phyloP scores from a whole-genome alignment of 2,797 vertebrate species.

The Paramormyrops hopkinsi region DNA sequence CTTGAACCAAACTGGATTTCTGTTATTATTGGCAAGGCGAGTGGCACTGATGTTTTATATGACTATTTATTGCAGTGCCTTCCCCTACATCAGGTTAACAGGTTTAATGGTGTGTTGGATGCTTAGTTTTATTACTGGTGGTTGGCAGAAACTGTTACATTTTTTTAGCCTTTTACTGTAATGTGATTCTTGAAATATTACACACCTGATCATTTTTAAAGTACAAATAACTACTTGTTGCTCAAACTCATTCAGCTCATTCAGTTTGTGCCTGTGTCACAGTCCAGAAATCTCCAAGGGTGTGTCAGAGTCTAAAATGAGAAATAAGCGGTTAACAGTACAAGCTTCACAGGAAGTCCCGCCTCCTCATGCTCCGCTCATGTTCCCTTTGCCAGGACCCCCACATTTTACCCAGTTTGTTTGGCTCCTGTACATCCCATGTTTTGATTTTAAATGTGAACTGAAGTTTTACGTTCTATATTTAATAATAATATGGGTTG shows the following conservation, averaged over 20 bases:
- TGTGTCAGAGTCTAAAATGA: not conserved
- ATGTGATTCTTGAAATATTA: conserved; percentile 9
- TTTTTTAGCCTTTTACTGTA: not conserved
- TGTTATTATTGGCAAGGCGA: not conserved
- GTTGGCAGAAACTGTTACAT: not conserved
- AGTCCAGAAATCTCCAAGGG: not conserved
- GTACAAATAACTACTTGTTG: not conserved
- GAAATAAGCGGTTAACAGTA: not conserved
- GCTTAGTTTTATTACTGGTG: not conserved
- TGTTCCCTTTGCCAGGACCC: not conserved
- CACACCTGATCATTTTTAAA: not conserved
- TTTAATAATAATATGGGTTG: not conserved
- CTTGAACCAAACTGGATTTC: not conserved
- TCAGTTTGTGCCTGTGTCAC: not conserved
- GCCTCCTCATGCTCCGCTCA: not conserved
- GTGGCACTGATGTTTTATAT: not conserved
- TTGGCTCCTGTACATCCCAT: not conserved
- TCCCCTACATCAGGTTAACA: not conserved
- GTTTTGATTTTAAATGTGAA: not conserved
- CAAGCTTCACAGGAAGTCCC: not conserved
- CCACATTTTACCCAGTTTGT: not conserved
- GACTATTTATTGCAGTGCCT: not conserved
- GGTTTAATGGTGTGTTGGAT: not conserved
- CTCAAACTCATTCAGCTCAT: not conserved
- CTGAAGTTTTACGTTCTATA: not conserved